Evolutionary conservation across 2,888 invertebrate species (phyloP).

Genomic region (Dermolepida albohirtum): DNA sequence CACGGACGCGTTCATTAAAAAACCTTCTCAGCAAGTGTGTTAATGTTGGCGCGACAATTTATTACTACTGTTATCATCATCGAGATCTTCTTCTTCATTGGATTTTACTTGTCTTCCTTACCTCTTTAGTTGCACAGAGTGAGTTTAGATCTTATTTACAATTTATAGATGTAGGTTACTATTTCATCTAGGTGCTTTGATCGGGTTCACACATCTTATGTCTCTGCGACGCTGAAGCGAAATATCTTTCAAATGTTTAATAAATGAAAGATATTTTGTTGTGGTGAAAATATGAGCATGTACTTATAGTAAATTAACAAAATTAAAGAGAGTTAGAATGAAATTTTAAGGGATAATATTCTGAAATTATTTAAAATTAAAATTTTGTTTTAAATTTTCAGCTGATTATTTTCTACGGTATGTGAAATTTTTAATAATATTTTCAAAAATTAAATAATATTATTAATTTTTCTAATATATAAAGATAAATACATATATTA

Average conservation of each 20-base stretch:
- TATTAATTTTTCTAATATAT: too few relatives aligned
- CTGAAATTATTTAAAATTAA: too few relatives aligned
- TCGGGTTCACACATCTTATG: not conserved
- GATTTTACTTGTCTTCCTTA: conserved; percentile 33
- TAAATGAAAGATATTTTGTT: too few relatives aligned
- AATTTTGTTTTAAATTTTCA: too few relatives aligned
- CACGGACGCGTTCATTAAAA: conserved; percentile 8
- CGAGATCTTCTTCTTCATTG: conserved; percentile 15
- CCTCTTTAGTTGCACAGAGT: conserved; percentile 30
- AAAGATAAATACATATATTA: too few relatives aligned
- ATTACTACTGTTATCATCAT: not conserved
- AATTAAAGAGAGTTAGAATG: too few relatives aligned
- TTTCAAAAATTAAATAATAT: too few relatives aligned
- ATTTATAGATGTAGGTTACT: conserved; percentile 37
- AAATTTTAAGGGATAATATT: too few relatives aligned
- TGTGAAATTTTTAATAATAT: too few relatives aligned
- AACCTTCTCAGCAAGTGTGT: conserved; percentile 15
- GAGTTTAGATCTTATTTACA: conserved; percentile 32
- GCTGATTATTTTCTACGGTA: too few relatives aligned
- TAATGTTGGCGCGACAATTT: conserved; percentile 17
- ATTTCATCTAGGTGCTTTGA: conserved; percentile 13
- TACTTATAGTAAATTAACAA: not conserved
- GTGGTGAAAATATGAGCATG: not conserved
- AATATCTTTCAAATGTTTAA: too few relatives aligned
- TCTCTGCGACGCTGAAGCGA: too few relatives aligned